Percentiles rank a stretch among this genome's conserved stretches.
phyloP scores from a whole-genome alignment of 2,888 invertebrate genomes.

The Pycnomerus fuliginosus region DNA sequence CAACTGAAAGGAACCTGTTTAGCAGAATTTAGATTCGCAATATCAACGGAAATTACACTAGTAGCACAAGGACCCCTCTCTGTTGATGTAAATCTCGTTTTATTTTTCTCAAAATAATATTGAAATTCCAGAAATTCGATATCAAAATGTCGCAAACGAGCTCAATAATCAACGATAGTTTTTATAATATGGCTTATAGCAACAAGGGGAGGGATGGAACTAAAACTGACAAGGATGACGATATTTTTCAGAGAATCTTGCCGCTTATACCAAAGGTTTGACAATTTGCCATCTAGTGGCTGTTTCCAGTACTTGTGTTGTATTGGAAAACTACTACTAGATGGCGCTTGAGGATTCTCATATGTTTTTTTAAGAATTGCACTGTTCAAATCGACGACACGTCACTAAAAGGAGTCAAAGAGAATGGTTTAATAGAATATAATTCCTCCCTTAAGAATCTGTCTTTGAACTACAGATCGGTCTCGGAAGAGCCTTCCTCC shows the following conservation, averaged over 20 bases:
- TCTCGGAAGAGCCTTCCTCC: slow-evolving; percentile 44
- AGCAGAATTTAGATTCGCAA: slow-evolving; percentile 71
- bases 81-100: slow-evolving; percentile 64
- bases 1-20: slow-evolving; percentile 62
- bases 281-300: too few relatives aligned
- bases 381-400: slow-evolving; percentile 70
- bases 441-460: slow-evolving; percentile 57
- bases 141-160: slow-evolving; percentile 61
- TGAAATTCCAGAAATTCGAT: slow-evolving; percentile 62
- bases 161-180: slow-evolving; percentile 59
- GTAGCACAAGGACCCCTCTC: slow-evolving; percentile 83
- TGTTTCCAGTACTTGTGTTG: too few relatives aligned
- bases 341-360: slow-evolving; percentile 9
- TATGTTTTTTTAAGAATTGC: slow-evolving; percentile 61
- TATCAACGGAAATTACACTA: slow-evolving; percentile 74
- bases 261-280: slow-evolving; percentile 79
- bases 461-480: slow-evolving; percentile 41
- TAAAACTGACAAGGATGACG: slow-evolving; percentile 52
- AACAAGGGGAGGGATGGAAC: slow-evolving; percentile 47
- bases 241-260: slow-evolving; percentile 64
- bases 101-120: background rate
- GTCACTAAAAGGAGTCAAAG: slow-evolving; percentile 67
- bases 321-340: too few relatives aligned
- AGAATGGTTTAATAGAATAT: slow-evolving; percentile 68
- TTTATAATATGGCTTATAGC: slow-evolving; percentile 55